Conservation (phyloP, 2,797 vertebrate species). For the Carcharodon carcharias region DNA sequence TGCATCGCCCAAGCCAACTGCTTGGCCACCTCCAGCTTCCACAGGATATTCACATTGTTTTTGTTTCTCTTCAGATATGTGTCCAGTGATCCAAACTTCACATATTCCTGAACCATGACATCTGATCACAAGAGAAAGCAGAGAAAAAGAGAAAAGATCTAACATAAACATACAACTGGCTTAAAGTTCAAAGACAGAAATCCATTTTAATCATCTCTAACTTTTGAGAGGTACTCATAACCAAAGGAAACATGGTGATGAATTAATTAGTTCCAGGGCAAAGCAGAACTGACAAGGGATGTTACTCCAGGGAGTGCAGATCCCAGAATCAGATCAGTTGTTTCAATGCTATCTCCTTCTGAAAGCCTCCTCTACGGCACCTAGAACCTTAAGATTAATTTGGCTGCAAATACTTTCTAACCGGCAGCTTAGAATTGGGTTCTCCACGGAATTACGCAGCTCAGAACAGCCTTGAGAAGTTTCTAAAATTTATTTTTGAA, state of each 20-base stretch:
- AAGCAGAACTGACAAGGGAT: background rate
- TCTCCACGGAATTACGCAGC: background rate
- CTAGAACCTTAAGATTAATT: background rate
- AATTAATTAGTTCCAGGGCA: background rate
- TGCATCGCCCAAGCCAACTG: conserved; percentile 95
- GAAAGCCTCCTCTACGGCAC: background rate
- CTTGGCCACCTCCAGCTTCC: conserved; percentile 95
- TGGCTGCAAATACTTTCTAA: background rate
- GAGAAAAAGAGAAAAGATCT: background rate
- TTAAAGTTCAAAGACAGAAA: background rate
- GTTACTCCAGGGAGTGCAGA: background rate
- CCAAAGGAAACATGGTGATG: background rate
- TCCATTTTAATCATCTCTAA: background rate
- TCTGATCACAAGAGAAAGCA: conserved; percentile 58
- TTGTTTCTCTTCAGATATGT: conserved; percentile 90
- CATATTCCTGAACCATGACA: conserved; percentile 93
- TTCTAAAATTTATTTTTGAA: background rate
- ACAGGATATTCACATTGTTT: conserved; percentile 79
- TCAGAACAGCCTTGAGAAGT: background rate
- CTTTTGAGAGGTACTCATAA: background rate
- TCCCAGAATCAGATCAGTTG: background rate
- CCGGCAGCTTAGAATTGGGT: background rate
- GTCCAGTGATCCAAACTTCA: conserved; percentile 90
- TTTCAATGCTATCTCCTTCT: background rate
- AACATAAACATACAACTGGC: background rate